These are phyloP conservation scores for Lasaia peninsularis DNA, from an alignment of 1,140 invertebrate genomes.

Conservation along the genomic window DNA sequence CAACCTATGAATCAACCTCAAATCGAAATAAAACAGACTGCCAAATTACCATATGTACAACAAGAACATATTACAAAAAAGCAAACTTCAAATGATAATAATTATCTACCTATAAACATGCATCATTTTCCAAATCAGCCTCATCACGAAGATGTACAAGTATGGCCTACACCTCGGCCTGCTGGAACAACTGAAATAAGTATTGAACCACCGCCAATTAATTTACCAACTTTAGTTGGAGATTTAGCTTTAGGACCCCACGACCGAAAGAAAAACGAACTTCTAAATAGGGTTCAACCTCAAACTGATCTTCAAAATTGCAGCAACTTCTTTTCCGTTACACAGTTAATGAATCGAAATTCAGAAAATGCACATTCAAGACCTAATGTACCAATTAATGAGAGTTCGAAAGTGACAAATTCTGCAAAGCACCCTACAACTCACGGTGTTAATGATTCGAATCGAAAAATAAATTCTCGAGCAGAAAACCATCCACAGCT, in stretches of 20 bases:
- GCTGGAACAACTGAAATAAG: slow-evolving; percentile 68
- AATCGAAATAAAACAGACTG: slow-evolving; percentile 45
- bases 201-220: slow-evolving; percentile 68
- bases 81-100: slow-evolving; percentile 47
- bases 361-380: slow-evolving; percentile 53
- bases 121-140: slow-evolving; percentile 56
- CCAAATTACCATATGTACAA: slow-evolving; percentile 48
- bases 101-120: slow-evolving; percentile 67
- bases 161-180: slow-evolving; percentile 60
- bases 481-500: slow-evolving; percentile 52
- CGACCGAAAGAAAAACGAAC: slow-evolving; percentile 65
- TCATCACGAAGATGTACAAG: slow-evolving; percentile 58
- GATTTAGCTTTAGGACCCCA: slow-evolving; percentile 67
- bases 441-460: slow-evolving; percentile 42
- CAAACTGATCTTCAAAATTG: slow-evolving; percentile 60
- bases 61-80: slow-evolving; percentile 46
- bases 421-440: slow-evolving; percentile 43
- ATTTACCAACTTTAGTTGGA: slow-evolving; percentile 65
- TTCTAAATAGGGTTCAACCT: slow-evolving; percentile 35
- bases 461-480: slow-evolving; percentile 46
- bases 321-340: slow-evolving; percentile 65
- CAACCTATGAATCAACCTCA: slow-evolving; percentile 48
- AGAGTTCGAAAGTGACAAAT: slow-evolving; percentile 38
- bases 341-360: slow-evolving; percentile 68
- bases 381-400: slow-evolving; percentile 42